phyloP scores from a whole-genome alignment of 2,797 vertebrate species.

The Coluber constrictor region DNA sequence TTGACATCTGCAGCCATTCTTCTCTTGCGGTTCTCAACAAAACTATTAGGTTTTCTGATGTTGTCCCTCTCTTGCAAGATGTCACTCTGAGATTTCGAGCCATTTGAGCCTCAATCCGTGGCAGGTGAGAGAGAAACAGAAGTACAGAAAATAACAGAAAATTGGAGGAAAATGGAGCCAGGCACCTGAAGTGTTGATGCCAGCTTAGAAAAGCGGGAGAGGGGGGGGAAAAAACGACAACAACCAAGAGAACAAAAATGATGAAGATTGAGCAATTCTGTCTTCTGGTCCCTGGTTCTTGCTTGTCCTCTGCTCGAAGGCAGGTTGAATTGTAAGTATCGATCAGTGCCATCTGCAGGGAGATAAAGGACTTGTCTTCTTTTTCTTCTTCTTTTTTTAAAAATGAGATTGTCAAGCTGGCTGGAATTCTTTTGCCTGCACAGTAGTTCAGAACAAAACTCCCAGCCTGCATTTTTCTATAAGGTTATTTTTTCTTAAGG shows the following conservation, averaged over 20 bases:
- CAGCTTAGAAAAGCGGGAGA: background rate
- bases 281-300: background rate
- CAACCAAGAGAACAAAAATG: background rate
- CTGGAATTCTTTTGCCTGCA: background rate
- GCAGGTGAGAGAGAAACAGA: background rate
- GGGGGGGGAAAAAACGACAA: background rate
- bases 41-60: background rate
- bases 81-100: background rate
- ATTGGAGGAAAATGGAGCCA: conserved; percentile 22
- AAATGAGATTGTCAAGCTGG: background rate
- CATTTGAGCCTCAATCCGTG: background rate
- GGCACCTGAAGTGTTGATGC: background rate
- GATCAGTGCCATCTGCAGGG: background rate
- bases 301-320: background rate
- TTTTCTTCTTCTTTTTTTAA: background rate
- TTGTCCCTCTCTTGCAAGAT: background rate
- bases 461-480: background rate
- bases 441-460: background rate
- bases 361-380: background rate
- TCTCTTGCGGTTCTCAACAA: background rate
- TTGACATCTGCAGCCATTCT: background rate
- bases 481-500: no score
- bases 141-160: conserved; percentile 18
- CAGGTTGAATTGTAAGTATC: background rate
- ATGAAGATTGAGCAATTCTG: background rate